phyloP scores from a whole-genome alignment of 2,888 invertebrate genomes.

The Diplazon laetatorius region DNA sequence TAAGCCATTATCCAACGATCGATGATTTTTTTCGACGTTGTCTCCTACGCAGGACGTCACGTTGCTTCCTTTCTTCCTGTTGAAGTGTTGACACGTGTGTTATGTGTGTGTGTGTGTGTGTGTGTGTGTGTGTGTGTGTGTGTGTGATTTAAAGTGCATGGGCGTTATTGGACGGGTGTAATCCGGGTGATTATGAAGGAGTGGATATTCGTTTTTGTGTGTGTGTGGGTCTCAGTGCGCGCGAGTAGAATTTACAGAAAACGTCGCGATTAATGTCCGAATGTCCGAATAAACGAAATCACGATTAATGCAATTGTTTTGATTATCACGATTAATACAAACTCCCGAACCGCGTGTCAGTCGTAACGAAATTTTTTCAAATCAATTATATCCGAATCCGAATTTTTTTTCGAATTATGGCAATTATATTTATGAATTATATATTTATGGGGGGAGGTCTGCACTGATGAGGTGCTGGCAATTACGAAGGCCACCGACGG shows the following conservation, averaged over 20 bases:
- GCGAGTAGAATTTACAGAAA: conserved; percentile 38
- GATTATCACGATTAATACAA: neutral
- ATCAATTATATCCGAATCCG: conserved; percentile 8
- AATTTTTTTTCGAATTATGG: conserved; percentile 35
- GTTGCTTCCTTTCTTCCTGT: conserved; percentile 23
- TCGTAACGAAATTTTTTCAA: conserved; percentile 1
- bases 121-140: conserved; percentile 10
- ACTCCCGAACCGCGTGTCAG: neutral
- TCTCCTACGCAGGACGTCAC: conserved; percentile 13
- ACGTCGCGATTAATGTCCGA: conserved; percentile 7
- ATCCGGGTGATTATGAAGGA: conserved; percentile 35
- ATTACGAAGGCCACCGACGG: conserved; percentile 41
- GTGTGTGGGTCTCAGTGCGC: conserved; percentile 44
- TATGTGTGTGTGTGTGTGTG: too few relatives aligned
- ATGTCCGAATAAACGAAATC: neutral
- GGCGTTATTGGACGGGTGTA: conserved; percentile 47
- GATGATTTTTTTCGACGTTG: conserved; percentile 26
- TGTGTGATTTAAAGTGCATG: conserved; percentile 13
- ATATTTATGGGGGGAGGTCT: neutral
- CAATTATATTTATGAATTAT: too few relatives aligned
- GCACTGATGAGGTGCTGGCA: conserved; percentile 45
- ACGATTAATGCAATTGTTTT: neutral
- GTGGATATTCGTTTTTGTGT: too few relatives aligned
- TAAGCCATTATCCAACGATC: conserved; percentile 11
- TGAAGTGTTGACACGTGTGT: too few relatives aligned